Evolutionary conservation across 2,888 invertebrate genomes (phyloP), one percentile per base, ranked within the genome.

Genomic region (Pristionchus maxplancki): DNA sequence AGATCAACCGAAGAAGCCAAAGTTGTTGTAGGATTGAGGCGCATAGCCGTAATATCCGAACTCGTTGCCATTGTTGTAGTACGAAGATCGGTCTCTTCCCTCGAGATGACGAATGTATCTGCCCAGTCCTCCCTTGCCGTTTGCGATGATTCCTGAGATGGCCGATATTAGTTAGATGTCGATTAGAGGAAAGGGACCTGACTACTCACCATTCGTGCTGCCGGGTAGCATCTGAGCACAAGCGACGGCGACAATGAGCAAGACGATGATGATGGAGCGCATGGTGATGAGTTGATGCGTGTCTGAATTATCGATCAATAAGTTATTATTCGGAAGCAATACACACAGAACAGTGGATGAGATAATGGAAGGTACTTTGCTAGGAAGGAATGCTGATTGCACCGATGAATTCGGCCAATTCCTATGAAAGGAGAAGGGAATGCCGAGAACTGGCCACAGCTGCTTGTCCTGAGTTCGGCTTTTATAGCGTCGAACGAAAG

Each of bases 61-160:
- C 31, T 31, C 31, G 17, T 78, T 78, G 1, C 44, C 78, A n/a
- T 44, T 44, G 13, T n/a, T n/a, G 48, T 40, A 40, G 44, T 78
- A 78, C 9, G 44, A n/a, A 0, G 40, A 48, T n/a, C 78, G n/a
- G n/a, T 48, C 44, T 37, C 71, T 71, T 15, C 44, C 44, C 78
- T 78, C 78, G 28, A 78, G 44, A 28, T 78, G 78, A 28, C 78
- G 78, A 15, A 78, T 78, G 78, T 44, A 78, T 40, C 78, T 11
- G 13, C 78, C 78, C 0, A 78, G 48, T 0, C 78, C 78, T 24
- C 78, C 78, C 1, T 20, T 11, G 2, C 78, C 78, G 20, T 78
- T 78, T 1, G 78, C 78, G 13, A 78, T 78, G 28, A 44, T 20
- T 0, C 78, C 78, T 78, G 78, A 1, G 28, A 48, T 17, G 0